These are phyloP conservation scores for Meloe dianella DNA, from an alignment of 2,888 invertebrate species.

Conservation along the genomic window DNA sequence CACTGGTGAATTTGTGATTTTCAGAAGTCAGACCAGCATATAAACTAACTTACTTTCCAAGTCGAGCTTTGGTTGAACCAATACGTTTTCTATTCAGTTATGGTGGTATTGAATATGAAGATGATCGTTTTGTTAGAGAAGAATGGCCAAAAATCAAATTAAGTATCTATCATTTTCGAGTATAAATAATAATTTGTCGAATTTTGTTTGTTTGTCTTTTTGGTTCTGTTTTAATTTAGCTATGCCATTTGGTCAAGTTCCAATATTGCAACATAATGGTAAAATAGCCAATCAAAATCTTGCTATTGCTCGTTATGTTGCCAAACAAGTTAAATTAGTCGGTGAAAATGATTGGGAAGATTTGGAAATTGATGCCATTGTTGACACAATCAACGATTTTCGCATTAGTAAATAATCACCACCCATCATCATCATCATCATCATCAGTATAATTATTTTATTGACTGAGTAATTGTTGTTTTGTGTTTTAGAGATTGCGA, in stretches of 20 bases:
- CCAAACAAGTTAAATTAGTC: constrained; percentile 65
- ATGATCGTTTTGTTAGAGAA: constrained; percentile 63
- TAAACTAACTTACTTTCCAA: constrained; percentile 68
- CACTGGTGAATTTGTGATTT: no score
- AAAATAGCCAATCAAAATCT: constrained; percentile 67
- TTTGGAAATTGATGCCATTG: constrained; percentile 67
- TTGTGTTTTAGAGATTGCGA: constrained; percentile 62
- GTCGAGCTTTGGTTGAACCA: constrained; percentile 69
- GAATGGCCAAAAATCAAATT: constrained; percentile 59
- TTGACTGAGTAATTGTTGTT: constrained; percentile 17
- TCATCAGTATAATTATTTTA: background rate
- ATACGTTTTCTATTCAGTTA: constrained; percentile 69
- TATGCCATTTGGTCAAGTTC: constrained; percentile 71
- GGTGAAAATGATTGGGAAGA: constrained; percentile 66
- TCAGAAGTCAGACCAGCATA: constrained; percentile 58
- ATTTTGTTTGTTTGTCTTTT: no score
- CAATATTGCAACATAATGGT: constrained; percentile 69
- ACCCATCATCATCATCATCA: no score
- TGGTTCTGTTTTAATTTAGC: no score
- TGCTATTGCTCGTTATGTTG: constrained; percentile 69
- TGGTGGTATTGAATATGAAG: constrained; percentile 67
- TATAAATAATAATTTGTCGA: no score
- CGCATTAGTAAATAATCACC: constrained; percentile 62
- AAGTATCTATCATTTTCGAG: no score
- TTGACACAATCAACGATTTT: constrained; percentile 68